These are phyloP conservation scores for Clarias fuscus DNA, from an alignment of 2,797 vertebrate species.

Conservation along the genomic window DNA sequence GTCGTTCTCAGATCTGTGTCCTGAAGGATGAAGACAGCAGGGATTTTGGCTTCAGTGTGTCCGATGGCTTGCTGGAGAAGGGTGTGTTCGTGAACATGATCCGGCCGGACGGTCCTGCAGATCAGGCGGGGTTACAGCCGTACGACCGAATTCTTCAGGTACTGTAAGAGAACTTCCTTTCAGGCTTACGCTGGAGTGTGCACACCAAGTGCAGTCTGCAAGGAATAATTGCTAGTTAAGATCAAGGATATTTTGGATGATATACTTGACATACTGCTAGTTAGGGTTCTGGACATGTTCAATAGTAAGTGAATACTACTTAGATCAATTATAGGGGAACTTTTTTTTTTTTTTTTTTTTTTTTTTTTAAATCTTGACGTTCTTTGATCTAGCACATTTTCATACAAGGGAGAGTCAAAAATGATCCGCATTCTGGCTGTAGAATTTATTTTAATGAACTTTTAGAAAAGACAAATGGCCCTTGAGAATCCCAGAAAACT, in stretches of 20 bases:
- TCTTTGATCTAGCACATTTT: not conserved
- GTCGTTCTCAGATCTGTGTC: conserved; percentile 78
- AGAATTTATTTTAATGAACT: too few species aligned
- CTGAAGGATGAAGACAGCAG: conserved; percentile 79
- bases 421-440: too few species aligned
- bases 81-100: conserved; percentile 97
- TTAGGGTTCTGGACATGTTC: not conserved
- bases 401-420: not conserved
- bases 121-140: conserved; percentile 85
- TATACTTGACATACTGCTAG: not conserved
- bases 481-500: too few species aligned
- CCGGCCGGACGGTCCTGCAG: conserved; percentile 89
- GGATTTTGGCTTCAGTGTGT: conserved; percentile 97
- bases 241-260: not conserved
- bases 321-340: not conserved
- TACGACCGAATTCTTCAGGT: conserved; percentile 97
- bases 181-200: not conserved
- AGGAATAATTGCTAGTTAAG: not conserved
- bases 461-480: too few species aligned
- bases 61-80: conserved; percentile 91
- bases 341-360: not conserved
- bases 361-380: not conserved
- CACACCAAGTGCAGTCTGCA: not conserved
- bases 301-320: not conserved
- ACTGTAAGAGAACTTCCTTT: conserved; percentile 24